Base-by-base conservation (phyloP, 2,888 invertebrate genomes). In the Heterodera filipjevi region DNA sequence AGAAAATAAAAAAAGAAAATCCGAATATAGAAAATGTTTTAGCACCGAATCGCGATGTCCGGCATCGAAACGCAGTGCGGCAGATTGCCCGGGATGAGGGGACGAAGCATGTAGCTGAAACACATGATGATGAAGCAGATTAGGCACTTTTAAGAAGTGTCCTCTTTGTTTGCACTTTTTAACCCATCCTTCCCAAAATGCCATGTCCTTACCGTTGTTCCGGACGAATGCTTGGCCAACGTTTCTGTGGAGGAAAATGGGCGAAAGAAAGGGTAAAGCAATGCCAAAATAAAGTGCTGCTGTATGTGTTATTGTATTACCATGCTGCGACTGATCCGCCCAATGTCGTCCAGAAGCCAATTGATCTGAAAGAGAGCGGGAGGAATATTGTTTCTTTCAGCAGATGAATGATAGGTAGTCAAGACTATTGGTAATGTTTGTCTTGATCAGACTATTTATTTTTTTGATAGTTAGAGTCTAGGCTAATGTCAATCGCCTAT, bases 301-400 rank as follows among this genome's bases (percentile, higher is more conserved):
- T n/a, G n/a, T n/a, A 39, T 39, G 39, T 6, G 39, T 39, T 39
- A 39, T 49, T 49, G 10, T 19, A 3, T 49, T 49, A 59, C 59
- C 71, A 77, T 71, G 46, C 77, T 77, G 68, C 70, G 71, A n/a
- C 71, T 77, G 68, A 71, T 77, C 78, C 86, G 82, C 66, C 88
- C 88, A 81, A 88, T 88, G 80, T 88, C 88, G 83, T 83, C 84
- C 83, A 88, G 83, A 35, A 86, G 85, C 39, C 81, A 82, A 84
- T 84, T 87, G 82, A 88, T 84, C 76, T 87, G 84, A 66, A 88
- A 87, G 78, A 85, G 84, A 86, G 85, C 86, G 68, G 16, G 30
- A 6, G 27, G 8, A n/a, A 22, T 14, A n/a, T n/a, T n/a, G n/a
- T n/a, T n/a, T n/a, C n/a, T n/a, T n/a, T n/a, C n/a, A n/a, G n/a